A percentile compares a stretch with the other conserved stretches of the same genome.
These are phyloP conservation scores for Gambelia wislizenii DNA, from an alignment of 2,797 vertebrate genomes.

Conservation along the genomic window DNA sequence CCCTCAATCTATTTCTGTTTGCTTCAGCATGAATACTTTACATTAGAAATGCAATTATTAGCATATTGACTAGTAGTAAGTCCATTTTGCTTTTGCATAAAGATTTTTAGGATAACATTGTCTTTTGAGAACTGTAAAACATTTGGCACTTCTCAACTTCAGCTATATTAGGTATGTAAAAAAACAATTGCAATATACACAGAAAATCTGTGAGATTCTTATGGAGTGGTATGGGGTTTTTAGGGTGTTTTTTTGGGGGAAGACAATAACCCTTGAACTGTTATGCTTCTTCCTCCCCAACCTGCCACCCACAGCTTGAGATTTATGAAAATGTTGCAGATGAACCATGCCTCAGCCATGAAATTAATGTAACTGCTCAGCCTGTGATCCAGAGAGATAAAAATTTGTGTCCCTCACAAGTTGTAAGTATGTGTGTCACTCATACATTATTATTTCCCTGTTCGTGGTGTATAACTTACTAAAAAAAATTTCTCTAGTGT, in stretches of 20 bases:
- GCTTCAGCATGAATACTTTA: neutral
- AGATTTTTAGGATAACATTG: neutral
- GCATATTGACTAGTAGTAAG: neutral
- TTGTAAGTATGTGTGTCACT: slow-evolving; percentile 71
- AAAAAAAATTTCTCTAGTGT: slow-evolving; percentile 48
- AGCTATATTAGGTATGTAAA: neutral
- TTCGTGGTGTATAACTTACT: neutral
- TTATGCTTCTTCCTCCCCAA: slow-evolving; percentile 15
- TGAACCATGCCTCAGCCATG: slow-evolving; percentile 75
- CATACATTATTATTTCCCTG: slow-evolving; percentile 31
- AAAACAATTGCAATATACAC: neutral
- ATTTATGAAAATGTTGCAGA: slow-evolving; percentile 86
- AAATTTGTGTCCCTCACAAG: slow-evolving; percentile 67
- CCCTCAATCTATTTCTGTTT: neutral
- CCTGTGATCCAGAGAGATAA: slow-evolving; percentile 49
- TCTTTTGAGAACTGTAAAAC: neutral
- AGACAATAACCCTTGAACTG: slow-evolving; percentile 50
- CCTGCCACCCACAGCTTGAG: slow-evolving; percentile 83
- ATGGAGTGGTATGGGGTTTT: neutral
- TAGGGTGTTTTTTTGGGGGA: neutral
- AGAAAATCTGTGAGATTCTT: neutral
- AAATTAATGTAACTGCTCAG: slow-evolving; percentile 71
- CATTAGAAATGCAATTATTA: neutral
- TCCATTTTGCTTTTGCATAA: neutral
- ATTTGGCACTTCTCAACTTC: neutral